A percentile compares a stretch with the other conserved stretches of the same genome.
These are phyloP conservation scores for Sitta carolinensis DNA, from an alignment of 2,797 vertebrate genomes.

Conservation along the genomic window DNA sequence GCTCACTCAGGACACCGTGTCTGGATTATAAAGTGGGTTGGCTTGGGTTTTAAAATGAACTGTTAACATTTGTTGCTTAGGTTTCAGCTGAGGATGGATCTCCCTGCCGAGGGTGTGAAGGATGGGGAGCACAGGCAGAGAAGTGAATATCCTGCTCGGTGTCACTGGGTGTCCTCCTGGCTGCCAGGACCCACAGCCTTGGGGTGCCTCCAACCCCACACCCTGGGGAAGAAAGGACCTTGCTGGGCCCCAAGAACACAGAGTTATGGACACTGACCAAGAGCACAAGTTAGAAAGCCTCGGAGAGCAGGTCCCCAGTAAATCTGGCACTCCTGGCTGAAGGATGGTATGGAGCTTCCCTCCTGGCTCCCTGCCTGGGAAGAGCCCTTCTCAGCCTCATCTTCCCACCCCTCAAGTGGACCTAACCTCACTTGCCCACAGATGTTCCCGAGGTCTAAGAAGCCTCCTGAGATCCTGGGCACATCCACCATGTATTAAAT, in stretches of 20 bases:
- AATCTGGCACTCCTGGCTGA: rapidly evolving
- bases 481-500: rapidly evolving
- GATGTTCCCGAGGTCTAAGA: not conserved
- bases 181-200: not conserved
- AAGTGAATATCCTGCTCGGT: not conserved
- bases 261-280: rapidly evolving
- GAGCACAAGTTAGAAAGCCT: not conserved
- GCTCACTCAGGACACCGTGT: slow-evolving; percentile 36
- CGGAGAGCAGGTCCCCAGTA: not conserved
- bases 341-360: rapidly evolving
- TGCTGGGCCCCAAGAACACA: rapidly evolving
- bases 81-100: not conserved
- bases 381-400: not conserved
- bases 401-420: not conserved
- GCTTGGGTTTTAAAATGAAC: slow-evolving; percentile 48
- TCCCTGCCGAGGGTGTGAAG: not conserved
- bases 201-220: not conserved
- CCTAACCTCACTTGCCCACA: not conserved
- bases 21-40: slow-evolving; percentile 62
- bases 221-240: not conserved
- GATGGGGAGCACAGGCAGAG: not conserved
- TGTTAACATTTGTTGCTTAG: slow-evolving; percentile 17
- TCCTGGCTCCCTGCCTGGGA: not conserved
- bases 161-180: not conserved
- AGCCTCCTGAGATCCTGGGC: not conserved